Percentiles rank a stretch among this genome's conserved stretches.
phyloP scores from a whole-genome alignment of 2,888 invertebrate species.

The Chalcis sispes region DNA sequence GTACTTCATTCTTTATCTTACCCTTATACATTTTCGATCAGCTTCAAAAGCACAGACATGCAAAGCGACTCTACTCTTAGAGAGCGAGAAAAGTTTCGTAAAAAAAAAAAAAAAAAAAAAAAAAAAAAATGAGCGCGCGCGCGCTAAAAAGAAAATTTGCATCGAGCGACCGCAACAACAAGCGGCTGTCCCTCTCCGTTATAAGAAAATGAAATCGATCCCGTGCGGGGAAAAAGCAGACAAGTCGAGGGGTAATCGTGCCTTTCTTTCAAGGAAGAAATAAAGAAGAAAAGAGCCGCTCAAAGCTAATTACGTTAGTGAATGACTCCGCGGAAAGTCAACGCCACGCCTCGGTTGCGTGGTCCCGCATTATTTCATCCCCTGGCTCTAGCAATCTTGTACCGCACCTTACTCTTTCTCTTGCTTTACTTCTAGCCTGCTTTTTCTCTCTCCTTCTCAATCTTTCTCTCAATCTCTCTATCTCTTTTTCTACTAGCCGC shows the following conservation, averaged over 20 bases:
- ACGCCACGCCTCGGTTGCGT: conserved; percentile 45
- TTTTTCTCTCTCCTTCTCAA: background rate
- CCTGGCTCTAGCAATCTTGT: conserved; percentile 48
- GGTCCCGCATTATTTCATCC: conserved; percentile 66
- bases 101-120: no score
- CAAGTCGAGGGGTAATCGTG: background rate
- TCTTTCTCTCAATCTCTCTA: background rate
- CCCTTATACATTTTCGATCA: no score
- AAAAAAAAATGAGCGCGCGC: background rate
- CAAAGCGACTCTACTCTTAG: no score
- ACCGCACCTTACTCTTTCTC: conserved; percentile 53
- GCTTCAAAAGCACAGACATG: no score
- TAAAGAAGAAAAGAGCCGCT: no score
- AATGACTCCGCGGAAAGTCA: conserved; percentile 64
- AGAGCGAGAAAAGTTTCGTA: no score
- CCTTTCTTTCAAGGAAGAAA: no score
- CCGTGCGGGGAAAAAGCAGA: no score
- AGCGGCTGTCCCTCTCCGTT: background rate
- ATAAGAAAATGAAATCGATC: conserved; percentile 28
- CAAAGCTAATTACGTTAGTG: conserved; percentile 68
- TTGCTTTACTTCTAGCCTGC: conserved; percentile 47
- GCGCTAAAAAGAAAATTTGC: conserved; percentile 13
- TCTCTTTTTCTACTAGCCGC: conserved; percentile 1
- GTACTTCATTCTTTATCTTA: no score
- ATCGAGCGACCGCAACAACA: background rate